Evolutionary conservation across 2,113 vertebrate species (phyloP).

Genomic region (Miniopterus natalensis): DNA sequence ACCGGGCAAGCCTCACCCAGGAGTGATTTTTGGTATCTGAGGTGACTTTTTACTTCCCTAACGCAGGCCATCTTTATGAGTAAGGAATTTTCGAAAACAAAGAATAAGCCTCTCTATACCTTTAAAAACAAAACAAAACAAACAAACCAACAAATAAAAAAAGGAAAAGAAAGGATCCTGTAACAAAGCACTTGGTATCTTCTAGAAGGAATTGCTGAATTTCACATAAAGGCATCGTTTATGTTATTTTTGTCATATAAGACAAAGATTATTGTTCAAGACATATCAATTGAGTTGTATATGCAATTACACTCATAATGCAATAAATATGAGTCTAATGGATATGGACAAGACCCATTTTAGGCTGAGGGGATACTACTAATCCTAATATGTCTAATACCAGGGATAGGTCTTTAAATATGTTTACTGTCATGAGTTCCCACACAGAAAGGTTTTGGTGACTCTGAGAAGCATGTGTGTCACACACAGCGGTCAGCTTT

Average conservation of each 20-base stretch:
- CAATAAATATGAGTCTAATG: neutral
- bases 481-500: slow-evolving; percentile 44
- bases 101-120: neutral
- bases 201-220: neutral
- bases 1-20: neutral
- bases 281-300: neutral
- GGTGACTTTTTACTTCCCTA: neutral
- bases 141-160: neutral
- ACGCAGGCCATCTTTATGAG: neutral
- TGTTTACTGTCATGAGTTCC: neutral
- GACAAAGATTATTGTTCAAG: neutral
- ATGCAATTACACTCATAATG: neutral
- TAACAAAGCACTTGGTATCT: neutral
- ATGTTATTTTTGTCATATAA: neutral
- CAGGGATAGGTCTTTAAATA: neutral
- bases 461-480: neutral
- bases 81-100: slow-evolving; percentile 40
- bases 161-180: neutral
- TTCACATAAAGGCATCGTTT: slow-evolving; percentile 55
- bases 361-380: neutral
- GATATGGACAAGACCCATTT: neutral
- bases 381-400: neutral
- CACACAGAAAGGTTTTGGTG: neutral
- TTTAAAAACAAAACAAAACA: neutral
- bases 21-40: neutral